phyloP scores from a whole-genome alignment of 1,140 invertebrate species.

The Sycophaga agraensis region DNA sequence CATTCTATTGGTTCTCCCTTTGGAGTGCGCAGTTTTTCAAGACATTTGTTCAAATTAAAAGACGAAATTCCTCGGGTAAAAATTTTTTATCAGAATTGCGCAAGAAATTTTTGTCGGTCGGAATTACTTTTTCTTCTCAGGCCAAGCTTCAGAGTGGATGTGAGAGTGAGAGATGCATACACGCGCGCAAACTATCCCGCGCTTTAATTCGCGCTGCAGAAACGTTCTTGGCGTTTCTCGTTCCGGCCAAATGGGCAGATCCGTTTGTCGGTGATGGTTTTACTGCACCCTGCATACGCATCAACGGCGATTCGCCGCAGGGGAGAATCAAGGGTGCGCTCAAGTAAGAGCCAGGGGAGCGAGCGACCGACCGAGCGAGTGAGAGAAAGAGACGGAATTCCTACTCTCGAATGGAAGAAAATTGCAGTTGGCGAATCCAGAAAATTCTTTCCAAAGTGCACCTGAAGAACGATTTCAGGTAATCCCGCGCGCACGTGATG shows the following conservation, averaged over 20 bases:
- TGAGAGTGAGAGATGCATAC: neutral
- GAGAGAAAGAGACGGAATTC: neutral
- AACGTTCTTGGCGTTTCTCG: conserved; percentile 18
- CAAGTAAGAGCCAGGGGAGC: too few relatives aligned
- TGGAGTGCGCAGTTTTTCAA: too few relatives aligned
- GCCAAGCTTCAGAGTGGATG: too few relatives aligned
- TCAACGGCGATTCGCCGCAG: conserved; percentile 17
- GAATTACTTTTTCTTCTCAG: too few relatives aligned
- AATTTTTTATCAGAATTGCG: too few relatives aligned
- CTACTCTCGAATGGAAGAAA: neutral
- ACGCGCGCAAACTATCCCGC: neutral
- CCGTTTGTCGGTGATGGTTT: conserved; percentile 27
- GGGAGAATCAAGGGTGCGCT: conserved; percentile 3
- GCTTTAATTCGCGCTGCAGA: conserved; percentile 19
- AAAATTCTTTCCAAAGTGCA: conserved; percentile 8
- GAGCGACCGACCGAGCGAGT: too few relatives aligned
- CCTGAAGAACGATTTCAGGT: neutral
- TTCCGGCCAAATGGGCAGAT: conserved; percentile 22
- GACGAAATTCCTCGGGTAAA: too few relatives aligned
- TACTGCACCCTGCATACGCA: conserved; percentile 28
- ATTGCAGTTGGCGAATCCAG: conserved; percentile 16
- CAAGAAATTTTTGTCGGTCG: too few relatives aligned
- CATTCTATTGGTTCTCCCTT: too few relatives aligned
- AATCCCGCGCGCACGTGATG: conserved; percentile 1
- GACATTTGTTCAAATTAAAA: too few relatives aligned